Conservation (phyloP, 2,797 vertebrate species). For the Acanthurus lineatus region DNA sequence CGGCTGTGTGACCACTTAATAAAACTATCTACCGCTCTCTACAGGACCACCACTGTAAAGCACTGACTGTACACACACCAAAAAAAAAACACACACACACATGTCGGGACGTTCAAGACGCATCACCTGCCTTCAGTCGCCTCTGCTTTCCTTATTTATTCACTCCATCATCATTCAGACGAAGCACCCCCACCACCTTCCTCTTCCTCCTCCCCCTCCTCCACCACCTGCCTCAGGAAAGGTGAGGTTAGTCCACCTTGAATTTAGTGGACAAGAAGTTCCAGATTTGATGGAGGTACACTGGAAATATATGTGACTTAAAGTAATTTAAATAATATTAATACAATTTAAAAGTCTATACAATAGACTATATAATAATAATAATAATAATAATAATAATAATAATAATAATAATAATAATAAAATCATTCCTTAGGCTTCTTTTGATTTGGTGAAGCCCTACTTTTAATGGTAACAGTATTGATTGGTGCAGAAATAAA, state of each 20-base stretch:
- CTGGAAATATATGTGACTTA: neutral
- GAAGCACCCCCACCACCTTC: neutral
- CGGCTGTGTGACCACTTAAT: slow-evolving; percentile 63
- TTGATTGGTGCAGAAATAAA: neutral
- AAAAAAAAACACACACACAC: no score
- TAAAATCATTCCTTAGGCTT: neutral
- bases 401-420: neutral
- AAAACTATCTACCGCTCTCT: slow-evolving; percentile 87
- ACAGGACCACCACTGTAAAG: slow-evolving; percentile 82
- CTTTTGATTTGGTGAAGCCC: no score
- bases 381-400: neutral
- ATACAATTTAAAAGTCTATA: neutral
- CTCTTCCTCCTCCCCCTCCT: slow-evolving; percentile 1
- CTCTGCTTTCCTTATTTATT: slow-evolving; percentile 67
- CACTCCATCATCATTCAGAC: slow-evolving; percentile 16
- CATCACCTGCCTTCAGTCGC: slow-evolving; percentile 1
- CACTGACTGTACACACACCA: slow-evolving; percentile 51
- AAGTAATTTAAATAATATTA: neutral
- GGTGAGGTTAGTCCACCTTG: slow-evolving; percentile 39
- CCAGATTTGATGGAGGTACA: neutral
- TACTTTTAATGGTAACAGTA: neutral
- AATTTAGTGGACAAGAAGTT: neutral
- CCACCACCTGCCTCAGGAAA: neutral
- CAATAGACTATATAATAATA: neutral
- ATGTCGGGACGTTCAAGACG: slow-evolving; percentile 11